Base-by-base conservation (phyloP, 2,888 invertebrate genomes). In the Lottia scabra region DNA sequence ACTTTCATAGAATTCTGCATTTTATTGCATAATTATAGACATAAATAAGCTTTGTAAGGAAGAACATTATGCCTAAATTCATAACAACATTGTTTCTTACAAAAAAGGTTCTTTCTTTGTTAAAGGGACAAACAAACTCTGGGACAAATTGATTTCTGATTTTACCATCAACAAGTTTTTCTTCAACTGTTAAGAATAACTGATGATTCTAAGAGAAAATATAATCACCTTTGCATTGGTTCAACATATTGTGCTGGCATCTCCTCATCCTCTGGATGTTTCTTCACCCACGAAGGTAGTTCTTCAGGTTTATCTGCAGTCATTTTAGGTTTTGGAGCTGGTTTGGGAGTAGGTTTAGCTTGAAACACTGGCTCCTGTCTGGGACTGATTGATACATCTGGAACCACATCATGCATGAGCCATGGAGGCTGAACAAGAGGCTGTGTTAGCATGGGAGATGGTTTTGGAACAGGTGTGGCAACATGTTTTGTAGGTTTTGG, bases 401-500 rank as follows among this genome's bases (percentile, higher is more conserved):
- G 38, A 38, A 38, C 38, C 38, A 38, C 1, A 38, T 38, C 10
- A 12, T 56, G 19, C 23, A 16, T 23, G 8, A 56, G 19, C 56
- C 56, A 56, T 10, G 56, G 56, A 10, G 56, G 56, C 23, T 56
- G 56, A 23, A 56, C 56, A 8, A 12, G 5, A 23, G 19, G 10
- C 56, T 38, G n/a, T 8, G 64, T 23, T 16, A 69, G 65, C 56
- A 63, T 65, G 19, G 68, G 16, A 43, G 45, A 44, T 16, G 73
- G 68, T 48, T 48, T 64, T 15, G 67, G 27, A 19, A 67, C 65
- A 13, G 69, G 68, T 63, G 67, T 56, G 6, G 48, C 45, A n/a
- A 70, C 69, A 15, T 63, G 48, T n/a, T 65, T 64, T n/a, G 63
- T 26, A 2, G 63, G 66, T 56, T 67, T 63, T 48, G 64, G 56